Percentiles rank a stretch among this genome's conserved stretches.
Evolutionary conservation across 2,888 invertebrate genomes (phyloP).

Genomic region (Metalampra italica): DNA sequence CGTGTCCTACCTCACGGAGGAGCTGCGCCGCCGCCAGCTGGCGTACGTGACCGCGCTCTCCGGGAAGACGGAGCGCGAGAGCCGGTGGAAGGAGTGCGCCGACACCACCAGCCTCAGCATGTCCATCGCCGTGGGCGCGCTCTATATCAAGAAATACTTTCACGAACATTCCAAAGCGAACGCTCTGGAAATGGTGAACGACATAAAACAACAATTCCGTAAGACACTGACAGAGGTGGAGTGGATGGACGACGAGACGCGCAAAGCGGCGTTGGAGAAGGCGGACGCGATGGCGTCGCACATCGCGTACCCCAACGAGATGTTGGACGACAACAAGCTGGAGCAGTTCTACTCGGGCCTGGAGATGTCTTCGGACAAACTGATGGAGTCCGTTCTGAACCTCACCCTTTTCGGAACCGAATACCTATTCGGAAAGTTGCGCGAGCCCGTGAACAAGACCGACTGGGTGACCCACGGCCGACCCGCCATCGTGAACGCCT

Average conservation of each 20-base stretch:
- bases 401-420: slow-evolving; percentile 89
- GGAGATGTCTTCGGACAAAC: slow-evolving; percentile 83
- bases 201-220: slow-evolving; percentile 88
- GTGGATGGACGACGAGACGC: slow-evolving; percentile 96
- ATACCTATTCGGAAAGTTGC: slow-evolving; percentile 86
- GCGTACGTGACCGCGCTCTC: slow-evolving; percentile 89
- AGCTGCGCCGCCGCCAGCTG: slow-evolving; percentile 86
- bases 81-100: slow-evolving; percentile 95
- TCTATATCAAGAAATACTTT: slow-evolving; percentile 93
- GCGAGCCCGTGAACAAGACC: slow-evolving; percentile 89
- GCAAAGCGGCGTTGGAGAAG: slow-evolving; percentile 86
- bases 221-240: slow-evolving; percentile 87
- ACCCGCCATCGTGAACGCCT: slow-evolving; percentile 91
- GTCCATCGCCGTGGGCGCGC: slow-evolving; percentile 87
- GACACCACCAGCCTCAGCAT: slow-evolving; percentile 87
- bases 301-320: slow-evolving; percentile 95
- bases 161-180: slow-evolving; percentile 89
- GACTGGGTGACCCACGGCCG: slow-evolving; percentile 92
- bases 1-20: slow-evolving; percentile 88
- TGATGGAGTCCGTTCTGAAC: slow-evolving; percentile 87
- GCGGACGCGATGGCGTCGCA: slow-evolving; percentile 91
- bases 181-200: slow-evolving; percentile 92
- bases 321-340: slow-evolving; percentile 88
- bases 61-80: slow-evolving; percentile 90
- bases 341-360: slow-evolving; percentile 88